Evolutionary conservation across 2,113 vertebrate genomes (phyloP).

Genomic region (Sturnira hondurensis): DNA sequence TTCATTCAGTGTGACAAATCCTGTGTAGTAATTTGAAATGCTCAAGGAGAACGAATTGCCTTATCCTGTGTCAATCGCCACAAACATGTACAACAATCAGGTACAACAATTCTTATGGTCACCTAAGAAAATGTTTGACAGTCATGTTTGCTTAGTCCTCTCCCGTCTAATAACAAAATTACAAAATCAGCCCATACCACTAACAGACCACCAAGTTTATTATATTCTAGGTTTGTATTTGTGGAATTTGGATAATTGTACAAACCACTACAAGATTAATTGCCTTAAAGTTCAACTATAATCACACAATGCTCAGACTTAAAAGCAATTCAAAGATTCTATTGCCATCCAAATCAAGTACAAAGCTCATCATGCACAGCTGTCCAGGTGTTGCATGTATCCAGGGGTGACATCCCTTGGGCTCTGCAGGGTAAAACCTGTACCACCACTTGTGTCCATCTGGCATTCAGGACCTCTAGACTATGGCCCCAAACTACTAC

Average conservation of each 20-base stretch:
- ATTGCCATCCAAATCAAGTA: background rate
- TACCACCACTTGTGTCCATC: rapidly evolving
- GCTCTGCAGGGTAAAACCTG: background rate
- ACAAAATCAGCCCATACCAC: background rate
- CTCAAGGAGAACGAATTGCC: background rate
- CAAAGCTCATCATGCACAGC: background rate
- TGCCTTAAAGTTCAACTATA: background rate
- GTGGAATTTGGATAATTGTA: background rate
- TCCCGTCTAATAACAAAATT: background rate
- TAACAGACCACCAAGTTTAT: background rate
- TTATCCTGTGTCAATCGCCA: background rate
- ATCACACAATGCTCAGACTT: background rate
- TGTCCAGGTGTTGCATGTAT: background rate
- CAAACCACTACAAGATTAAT: background rate
- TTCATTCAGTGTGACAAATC: background rate
- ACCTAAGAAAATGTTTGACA: background rate
- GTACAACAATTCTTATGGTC: background rate
- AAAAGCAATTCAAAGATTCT: background rate
- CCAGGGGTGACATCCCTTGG: background rate
- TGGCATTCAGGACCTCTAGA: background rate
- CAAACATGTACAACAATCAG: background rate
- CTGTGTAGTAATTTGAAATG: background rate
- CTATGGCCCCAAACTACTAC: background rate
- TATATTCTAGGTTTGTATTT: background rate
- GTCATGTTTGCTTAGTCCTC: background rate